phyloP scores from a whole-genome alignment of 2,797 vertebrate genomes.

The Hozukius guyotensis region DNA sequence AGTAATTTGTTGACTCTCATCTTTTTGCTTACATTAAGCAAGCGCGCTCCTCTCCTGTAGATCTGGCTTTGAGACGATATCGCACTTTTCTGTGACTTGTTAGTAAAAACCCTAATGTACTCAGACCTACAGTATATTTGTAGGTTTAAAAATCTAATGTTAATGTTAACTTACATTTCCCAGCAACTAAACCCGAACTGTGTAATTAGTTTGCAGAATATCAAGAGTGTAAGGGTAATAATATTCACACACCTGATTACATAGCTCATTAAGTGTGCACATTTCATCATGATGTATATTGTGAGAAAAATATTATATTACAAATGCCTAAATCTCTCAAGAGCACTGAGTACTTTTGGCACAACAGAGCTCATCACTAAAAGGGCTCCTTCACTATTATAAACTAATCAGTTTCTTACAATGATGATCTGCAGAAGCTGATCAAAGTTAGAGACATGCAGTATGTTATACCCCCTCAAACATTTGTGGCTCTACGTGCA shows the following conservation, averaged over 20 bases:
- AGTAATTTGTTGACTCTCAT: constrained; percentile 37
- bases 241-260: constrained; percentile 29
- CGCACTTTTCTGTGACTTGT: constrained; percentile 74
- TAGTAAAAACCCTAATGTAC: constrained; percentile 49
- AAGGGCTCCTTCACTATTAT: constrained; percentile 33
- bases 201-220: constrained; percentile 41
- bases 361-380: constrained; percentile 33
- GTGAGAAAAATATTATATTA: constrained; percentile 43
- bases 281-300: constrained; percentile 48
- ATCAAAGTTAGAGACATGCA: constrained; percentile 11
- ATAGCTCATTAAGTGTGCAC: constrained; percentile 42
- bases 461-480: background rate
- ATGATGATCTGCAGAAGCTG: constrained; percentile 14
- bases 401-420: background rate
- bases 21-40: constrained; percentile 82
- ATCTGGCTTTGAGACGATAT: constrained; percentile 55
- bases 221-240: constrained; percentile 19
- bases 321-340: constrained; percentile 46
- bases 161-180: constrained; percentile 41
- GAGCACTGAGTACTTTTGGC: constrained; percentile 49
- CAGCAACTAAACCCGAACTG: constrained; percentile 19
- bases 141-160: constrained; percentile 45
- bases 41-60: constrained; percentile 50
- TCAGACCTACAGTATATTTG: constrained; percentile 54
- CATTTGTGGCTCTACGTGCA: constrained; percentile 37